Percentiles rank a stretch among this genome's conserved stretches.
phyloP scores from a whole-genome alignment of 2,888 invertebrate genomes.

The Lasioglossum malachurum region DNA sequence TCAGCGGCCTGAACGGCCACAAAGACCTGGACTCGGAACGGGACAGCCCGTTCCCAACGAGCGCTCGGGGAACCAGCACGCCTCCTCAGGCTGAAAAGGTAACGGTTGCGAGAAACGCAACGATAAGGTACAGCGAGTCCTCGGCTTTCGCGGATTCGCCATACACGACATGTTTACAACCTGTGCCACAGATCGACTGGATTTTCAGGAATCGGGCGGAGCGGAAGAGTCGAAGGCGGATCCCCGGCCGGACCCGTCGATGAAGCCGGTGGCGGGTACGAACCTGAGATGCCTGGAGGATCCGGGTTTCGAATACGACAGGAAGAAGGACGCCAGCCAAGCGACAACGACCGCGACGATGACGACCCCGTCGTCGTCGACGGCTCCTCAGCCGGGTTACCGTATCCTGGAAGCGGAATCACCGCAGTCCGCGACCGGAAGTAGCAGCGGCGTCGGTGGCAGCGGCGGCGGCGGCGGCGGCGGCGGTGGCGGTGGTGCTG shows the following conservation, averaged over 20 bases:
- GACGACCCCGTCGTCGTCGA: conserved; percentile 73
- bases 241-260: conserved; percentile 67
- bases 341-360: conserved; percentile 74
- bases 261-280: conserved; percentile 85
- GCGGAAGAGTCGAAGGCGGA: conserved; percentile 67
- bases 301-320: conserved; percentile 86
- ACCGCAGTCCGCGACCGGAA: conserved; percentile 54
- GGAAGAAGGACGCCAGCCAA: conserved; percentile 72
- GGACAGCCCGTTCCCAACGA: conserved; percentile 81
- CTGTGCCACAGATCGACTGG: background rate
- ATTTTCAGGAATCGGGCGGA: conserved; percentile 61
- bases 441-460: conserved; percentile 28
- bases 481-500: conserved; percentile 19
- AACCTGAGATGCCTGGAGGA: conserved; percentile 87
- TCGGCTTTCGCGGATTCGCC: too few relatives aligned
- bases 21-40: conserved; percentile 82
- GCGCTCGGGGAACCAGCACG: conserved; percentile 72
- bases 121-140: too few relatives aligned
- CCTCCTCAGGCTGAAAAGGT: conserved; percentile 70
- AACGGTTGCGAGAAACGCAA: too few relatives aligned
- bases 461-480: conserved; percentile 31
- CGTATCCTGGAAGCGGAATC: conserved; percentile 87
- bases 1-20: conserved; percentile 82
- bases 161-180: too few relatives aligned
- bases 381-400: conserved; percentile 85